Evolutionary conservation across 2,797 vertebrate genomes (phyloP).

Genomic region (Pseudomugil gertrudae): DNA sequence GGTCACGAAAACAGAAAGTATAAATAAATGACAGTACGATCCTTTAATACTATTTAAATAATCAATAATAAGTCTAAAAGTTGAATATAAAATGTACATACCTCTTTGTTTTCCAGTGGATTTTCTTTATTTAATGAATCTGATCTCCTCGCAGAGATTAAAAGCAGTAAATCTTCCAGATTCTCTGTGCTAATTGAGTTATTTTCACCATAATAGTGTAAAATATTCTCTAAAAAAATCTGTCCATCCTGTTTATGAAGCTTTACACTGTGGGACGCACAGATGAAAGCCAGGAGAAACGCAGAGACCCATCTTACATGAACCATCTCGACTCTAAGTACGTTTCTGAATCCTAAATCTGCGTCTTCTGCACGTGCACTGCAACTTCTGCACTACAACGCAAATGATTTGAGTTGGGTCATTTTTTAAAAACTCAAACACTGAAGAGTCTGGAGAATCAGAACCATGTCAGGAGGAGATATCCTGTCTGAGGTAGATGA

Average conservation of each 20-base stretch:
- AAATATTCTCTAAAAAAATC: constrained; percentile 58
- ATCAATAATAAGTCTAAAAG: not conserved
- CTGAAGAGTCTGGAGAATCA: not conserved
- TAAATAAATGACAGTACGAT: not conserved
- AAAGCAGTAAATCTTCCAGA: constrained; percentile 61
- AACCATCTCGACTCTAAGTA: constrained; percentile 38
- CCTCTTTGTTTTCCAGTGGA: constrained; percentile 56
- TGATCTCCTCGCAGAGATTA: constrained; percentile 59
- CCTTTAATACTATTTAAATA: not conserved
- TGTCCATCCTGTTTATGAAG: not conserved
- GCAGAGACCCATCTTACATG: not conserved
- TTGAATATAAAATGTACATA: constrained; percentile 23
- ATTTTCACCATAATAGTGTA: constrained; percentile 69
- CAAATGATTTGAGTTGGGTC: too few relatives aligned
- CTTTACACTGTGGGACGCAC: not conserved
- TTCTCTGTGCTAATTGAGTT: constrained; percentile 53
- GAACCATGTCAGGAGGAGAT: constrained; percentile 18
- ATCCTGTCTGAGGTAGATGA: constrained; percentile 13
- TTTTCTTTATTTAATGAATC: constrained; percentile 27
- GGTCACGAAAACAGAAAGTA: not conserved
- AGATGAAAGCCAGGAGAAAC: constrained; percentile 9
- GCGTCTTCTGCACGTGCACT: not conserved
- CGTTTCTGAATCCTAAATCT: not conserved
- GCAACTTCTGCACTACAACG: not conserved
- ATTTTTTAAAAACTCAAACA: not conserved